Percentiles rank a stretch among this genome's conserved stretches.
Conservation (phyloP, 2,888 invertebrate species). For the Morpho helenor region DNA sequence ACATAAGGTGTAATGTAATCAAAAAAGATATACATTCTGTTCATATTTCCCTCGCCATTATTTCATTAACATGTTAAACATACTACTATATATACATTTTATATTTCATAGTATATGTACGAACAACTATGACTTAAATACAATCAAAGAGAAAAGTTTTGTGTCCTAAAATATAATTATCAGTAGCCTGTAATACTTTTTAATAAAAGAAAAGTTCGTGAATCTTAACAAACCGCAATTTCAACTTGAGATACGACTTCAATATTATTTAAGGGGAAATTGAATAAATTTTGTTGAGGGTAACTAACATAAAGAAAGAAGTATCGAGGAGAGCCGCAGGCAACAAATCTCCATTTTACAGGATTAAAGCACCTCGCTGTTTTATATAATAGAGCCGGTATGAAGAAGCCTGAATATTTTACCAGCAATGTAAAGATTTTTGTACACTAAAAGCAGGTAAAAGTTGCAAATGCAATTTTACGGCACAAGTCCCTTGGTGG, state of each 20-base stretch:
- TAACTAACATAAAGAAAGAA: slow-evolving; percentile 54
- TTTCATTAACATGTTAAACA: too few relatives aligned
- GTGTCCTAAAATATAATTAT: slow-evolving; percentile 38
- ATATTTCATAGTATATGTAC: too few relatives aligned
- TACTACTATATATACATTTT: too few relatives aligned
- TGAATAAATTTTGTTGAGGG: slow-evolving; percentile 50
- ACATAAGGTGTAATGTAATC: too few relatives aligned
- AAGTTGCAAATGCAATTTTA: slow-evolving; percentile 8
- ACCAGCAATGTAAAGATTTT: slow-evolving; percentile 36
- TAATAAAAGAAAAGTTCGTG: slow-evolving; percentile 23
- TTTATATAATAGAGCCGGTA: slow-evolving; percentile 51
- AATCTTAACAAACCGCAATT: slow-evolving; percentile 26
- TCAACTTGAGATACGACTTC: slow-evolving; percentile 26
- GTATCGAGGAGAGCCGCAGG: slow-evolving; percentile 44
- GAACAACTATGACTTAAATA: too few relatives aligned
- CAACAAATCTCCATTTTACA: slow-evolving; percentile 63
- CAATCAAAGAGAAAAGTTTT: neutral
- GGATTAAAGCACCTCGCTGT: slow-evolving; percentile 60
- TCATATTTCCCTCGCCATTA: too few relatives aligned
- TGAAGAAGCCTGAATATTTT: slow-evolving; percentile 47
- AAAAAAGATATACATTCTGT: too few relatives aligned
- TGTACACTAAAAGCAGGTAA: slow-evolving; percentile 12
- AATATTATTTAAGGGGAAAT: slow-evolving; percentile 43
- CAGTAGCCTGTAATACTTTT: slow-evolving; percentile 39
- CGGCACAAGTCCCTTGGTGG: neutral